Base-by-base conservation (phyloP, 2,888 invertebrate species). In the Sepioteuthis lessoniana region DNA sequence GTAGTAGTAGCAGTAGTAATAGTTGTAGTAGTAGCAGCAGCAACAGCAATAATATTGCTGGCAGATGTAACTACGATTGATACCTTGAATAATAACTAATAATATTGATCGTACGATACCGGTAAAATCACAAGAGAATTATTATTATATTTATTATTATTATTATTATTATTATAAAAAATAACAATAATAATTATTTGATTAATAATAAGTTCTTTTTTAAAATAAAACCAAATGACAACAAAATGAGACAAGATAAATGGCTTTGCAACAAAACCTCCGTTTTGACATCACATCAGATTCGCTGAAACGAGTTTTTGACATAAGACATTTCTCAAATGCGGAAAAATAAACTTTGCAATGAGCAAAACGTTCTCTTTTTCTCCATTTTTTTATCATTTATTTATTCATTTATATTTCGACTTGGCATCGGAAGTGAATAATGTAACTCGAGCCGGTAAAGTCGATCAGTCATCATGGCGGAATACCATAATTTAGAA, bases 241-340 rank as follows among this genome's bases (percentile, higher is more conserved):
- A 76, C 76, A 76, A 76, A 76, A 76, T 76, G 76, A 76, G 76
- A n/a, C 76, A 76, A 76, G 76, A 76, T 76, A 76, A 76, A 76
- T 76, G n/a, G 76, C 76, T 76, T 76, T 76, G 76, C 76, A 76
- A 76, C 76, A 76, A 76, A 76, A 76, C 35, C 76, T 76, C 76
- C 76, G 76, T 76, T 76, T 76, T 76, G 76, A 76, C 76, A 76
- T 76, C 76, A 76, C 76, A 76, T 76, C 76, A 76, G 76, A 76
- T 76, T 76, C 76, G 76, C 76, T 76, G 76, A 76, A 76, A 76
- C 76, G 76, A 76, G n/a, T 76, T 76, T 76, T 76, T 76, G 76
- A 76, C 76, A 76, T 76, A 76, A 76, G 76, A 76, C 76, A 76
- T 76, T 76, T 76, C 76, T 76, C 76, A 76, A 76, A 76, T 76